phyloP scores from a whole-genome alignment of 2,797 vertebrate species.

The Miichthys miiuy region DNA sequence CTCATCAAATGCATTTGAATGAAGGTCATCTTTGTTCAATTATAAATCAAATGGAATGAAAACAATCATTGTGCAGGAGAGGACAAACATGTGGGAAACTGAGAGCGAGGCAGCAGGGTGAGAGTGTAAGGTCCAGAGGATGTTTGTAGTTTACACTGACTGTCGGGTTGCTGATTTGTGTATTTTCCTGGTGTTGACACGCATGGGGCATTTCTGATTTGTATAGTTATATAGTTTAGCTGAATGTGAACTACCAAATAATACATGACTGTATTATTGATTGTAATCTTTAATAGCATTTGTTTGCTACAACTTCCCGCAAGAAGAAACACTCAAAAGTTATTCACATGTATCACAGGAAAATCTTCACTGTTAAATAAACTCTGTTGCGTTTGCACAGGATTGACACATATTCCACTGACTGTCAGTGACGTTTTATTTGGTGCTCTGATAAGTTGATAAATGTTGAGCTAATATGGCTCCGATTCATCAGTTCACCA shows the following conservation, averaged over 20 bases:
- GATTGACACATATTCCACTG: not conserved
- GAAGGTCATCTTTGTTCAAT: conserved; percentile 27
- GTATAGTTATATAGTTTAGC: conserved; percentile 12
- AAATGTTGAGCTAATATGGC: not conserved
- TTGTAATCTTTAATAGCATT: not conserved
- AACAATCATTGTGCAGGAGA: conserved; percentile 8
- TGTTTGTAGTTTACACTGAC: conserved; percentile 46
- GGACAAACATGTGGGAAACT: conserved; percentile 11
- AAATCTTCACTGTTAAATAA: not conserved
- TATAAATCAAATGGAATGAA: conserved; percentile 23
- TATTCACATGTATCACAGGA: not conserved
- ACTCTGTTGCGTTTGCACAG: not conserved
- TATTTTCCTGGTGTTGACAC: conserved; percentile 41
- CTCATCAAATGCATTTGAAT: conserved; percentile 25
- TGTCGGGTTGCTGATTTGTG: conserved; percentile 22
- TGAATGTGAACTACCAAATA: conserved; percentile 4
- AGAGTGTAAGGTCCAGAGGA: conserved; percentile 29
- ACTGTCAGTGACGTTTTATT: not conserved
- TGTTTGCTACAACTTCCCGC: not conserved
- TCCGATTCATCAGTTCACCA: conserved; percentile 6
- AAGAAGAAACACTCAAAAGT: not conserved
- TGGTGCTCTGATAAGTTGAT: not conserved
- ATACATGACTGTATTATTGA: not conserved
- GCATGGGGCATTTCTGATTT: conserved; percentile 21
- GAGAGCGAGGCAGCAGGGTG: not conserved